A percentile compares a stretch with the other conserved stretches of the same genome.
Evolutionary conservation across 2,113 vertebrate species (phyloP).

Genomic region (Grammomys dolichurus): DNA sequence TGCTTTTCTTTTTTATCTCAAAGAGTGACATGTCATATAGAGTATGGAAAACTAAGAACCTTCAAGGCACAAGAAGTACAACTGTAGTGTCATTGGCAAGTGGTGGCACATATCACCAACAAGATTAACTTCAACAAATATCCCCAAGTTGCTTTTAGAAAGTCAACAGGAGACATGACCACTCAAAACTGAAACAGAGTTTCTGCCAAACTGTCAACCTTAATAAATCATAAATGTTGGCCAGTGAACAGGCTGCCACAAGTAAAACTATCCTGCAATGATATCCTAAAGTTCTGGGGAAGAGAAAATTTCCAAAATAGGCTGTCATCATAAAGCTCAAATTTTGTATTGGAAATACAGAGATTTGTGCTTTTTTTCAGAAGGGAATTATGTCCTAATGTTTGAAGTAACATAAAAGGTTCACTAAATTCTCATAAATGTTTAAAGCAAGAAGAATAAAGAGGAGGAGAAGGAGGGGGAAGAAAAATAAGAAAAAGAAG

Average conservation of each 20-base stretch:
- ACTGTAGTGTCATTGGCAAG: slow-evolving; percentile 38
- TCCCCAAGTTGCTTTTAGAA: slow-evolving; percentile 81
- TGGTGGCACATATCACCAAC: slow-evolving; percentile 90
- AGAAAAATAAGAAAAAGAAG: too few relatives aligned
- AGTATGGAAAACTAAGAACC: not conserved
- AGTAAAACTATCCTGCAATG: not conserved
- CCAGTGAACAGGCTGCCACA: slow-evolving; percentile 90
- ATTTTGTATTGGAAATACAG: not conserved
- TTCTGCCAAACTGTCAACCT: slow-evolving; percentile 89
- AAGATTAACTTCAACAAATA: slow-evolving; percentile 92
- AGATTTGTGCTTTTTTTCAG: not conserved
- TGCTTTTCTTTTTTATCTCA: not conserved
- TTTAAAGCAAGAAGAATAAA: not conserved
- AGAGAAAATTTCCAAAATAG: not conserved
- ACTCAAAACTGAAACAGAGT: slow-evolving; percentile 89
- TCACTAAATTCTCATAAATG: not conserved
- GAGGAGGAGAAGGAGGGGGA: not conserved
- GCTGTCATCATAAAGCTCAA: not conserved
- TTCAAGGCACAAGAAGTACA: not conserved
- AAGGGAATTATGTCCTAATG: not conserved
- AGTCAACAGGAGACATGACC: slow-evolving; percentile 90
- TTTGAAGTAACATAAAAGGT: not conserved
- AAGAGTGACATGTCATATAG: not conserved
- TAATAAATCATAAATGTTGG: slow-evolving; percentile 90
- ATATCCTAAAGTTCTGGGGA: not conserved